phyloP scores from a whole-genome alignment of 2,888 invertebrate species.

The Drosophila monieri region DNA sequence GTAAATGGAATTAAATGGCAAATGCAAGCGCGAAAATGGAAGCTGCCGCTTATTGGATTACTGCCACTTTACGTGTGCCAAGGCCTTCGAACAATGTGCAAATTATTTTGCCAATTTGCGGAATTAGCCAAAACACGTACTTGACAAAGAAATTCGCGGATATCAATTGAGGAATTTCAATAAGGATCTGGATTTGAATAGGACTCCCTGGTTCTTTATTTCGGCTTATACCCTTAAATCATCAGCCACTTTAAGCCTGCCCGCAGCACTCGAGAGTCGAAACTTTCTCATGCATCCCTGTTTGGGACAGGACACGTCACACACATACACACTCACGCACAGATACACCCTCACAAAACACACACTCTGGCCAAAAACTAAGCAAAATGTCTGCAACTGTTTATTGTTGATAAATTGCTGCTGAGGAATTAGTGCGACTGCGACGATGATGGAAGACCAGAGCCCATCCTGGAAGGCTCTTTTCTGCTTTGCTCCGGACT shows the following conservation, averaged over 20 bases:
- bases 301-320: constrained; percentile 74
- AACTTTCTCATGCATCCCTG: constrained; percentile 77
- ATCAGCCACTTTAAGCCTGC: constrained; percentile 60
- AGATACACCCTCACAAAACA: constrained; percentile 4
- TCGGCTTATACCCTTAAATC: constrained; percentile 32
- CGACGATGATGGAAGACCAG: constrained; percentile 75
- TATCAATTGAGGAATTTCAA: constrained; percentile 38
- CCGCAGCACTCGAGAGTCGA: constrained; percentile 58
- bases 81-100: constrained; percentile 63
- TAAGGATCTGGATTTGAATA: constrained; percentile 6
- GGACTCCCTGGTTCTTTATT: neutral
- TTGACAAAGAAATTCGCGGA: constrained; percentile 42
- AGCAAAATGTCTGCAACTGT: constrained; percentile 81
- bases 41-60: constrained; percentile 74
- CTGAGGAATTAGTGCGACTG: constrained; percentile 78
- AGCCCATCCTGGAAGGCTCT: constrained; percentile 36
- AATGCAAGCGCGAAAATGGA: constrained; percentile 79
- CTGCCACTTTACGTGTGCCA: constrained; percentile 41
- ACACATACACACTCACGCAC: constrained; percentile 43
- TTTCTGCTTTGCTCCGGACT: constrained; percentile 53
- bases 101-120: constrained; percentile 76
- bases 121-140: constrained; percentile 66
- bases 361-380: constrained; percentile 32
- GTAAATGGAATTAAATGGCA: constrained; percentile 80
- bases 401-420: constrained; percentile 82